Percentiles rank a stretch among this genome's conserved stretches.
Conservation (phyloP, 2,888 invertebrate genomes). For the Drosophila quinaria region DNA sequence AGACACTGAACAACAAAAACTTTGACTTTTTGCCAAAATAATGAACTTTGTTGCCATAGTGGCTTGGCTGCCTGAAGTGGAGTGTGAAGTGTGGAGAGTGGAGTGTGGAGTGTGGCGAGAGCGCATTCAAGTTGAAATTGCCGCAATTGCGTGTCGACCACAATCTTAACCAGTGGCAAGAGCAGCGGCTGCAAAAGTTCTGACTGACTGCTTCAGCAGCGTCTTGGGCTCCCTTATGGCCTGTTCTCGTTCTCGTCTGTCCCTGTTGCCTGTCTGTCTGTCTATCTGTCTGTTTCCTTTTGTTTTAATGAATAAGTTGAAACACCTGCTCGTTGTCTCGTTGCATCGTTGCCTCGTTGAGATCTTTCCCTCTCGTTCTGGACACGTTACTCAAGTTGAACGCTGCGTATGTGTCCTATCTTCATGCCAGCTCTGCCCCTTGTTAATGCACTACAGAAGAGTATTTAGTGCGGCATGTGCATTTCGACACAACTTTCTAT, state of each 20-base stretch:
- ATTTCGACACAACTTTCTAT: slow-evolving; percentile 35
- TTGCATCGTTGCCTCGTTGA: slow-evolving; percentile 34
- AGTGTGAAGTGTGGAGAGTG: no score
- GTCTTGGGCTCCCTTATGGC: slow-evolving; percentile 31
- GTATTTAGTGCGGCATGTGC: slow-evolving; percentile 21
- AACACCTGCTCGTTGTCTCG: slow-evolving; percentile 72
- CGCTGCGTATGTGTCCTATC: slow-evolving; percentile 68
- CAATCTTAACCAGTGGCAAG: slow-evolving; percentile 68
- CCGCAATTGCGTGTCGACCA: slow-evolving; percentile 79
- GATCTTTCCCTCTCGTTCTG: slow-evolving; percentile 41
- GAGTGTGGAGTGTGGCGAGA: slow-evolving; percentile 25
- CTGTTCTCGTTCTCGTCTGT: slow-evolving; percentile 18
- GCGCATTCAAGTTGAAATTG: slow-evolving; percentile 75
- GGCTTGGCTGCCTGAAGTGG: slow-evolving; percentile 32
- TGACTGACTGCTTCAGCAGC: slow-evolving; percentile 40
- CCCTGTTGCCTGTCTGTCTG: slow-evolving; percentile 18
- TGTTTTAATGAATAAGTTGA: slow-evolving; percentile 78
- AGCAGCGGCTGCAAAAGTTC: slow-evolving; percentile 49
- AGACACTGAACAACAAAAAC: no score
- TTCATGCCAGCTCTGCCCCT: slow-evolving; percentile 43
- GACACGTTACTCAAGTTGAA: slow-evolving; percentile 58
- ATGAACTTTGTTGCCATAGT: no score
- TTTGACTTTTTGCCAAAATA: no score
- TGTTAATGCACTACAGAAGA: slow-evolving; percentile 55
- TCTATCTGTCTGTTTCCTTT: slow-evolving; percentile 60